A percentile compares a stretch with the other conserved stretches of the same genome.
Evolutionary conservation across 2,113 vertebrate species (phyloP).

Genomic region (Irena cyanogastra): DNA sequence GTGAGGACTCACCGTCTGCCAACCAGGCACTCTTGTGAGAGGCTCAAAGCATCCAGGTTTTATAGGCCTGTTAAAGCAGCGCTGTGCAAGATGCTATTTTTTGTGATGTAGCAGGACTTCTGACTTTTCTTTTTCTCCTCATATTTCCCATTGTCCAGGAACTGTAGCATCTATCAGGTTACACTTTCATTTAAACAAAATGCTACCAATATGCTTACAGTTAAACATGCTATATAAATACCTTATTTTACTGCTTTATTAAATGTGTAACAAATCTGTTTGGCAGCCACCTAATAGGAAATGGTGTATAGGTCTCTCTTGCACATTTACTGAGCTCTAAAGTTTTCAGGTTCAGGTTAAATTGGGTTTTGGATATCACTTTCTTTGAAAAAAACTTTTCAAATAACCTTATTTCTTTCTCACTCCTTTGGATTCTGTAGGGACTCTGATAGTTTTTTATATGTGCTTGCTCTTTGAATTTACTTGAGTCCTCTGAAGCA

Average conservation of each 20-base stretch:
- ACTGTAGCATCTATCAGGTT: background rate
- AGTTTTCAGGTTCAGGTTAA: background rate
- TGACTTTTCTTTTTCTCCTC: background rate
- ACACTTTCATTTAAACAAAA: background rate
- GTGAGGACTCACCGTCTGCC: background rate
- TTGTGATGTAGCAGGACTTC: background rate
- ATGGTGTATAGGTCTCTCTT: background rate
- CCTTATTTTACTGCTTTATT: conserved; percentile 17
- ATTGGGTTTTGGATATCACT: background rate
- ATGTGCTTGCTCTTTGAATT: background rate
- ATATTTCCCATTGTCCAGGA: background rate
- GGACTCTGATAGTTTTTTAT: background rate
- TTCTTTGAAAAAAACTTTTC: background rate
- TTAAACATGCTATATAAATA: background rate
- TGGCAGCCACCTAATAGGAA: background rate
- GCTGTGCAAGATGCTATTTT: background rate
- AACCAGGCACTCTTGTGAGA: background rate
- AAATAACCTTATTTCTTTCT: background rate
- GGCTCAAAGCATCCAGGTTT: background rate
- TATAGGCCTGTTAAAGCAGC: background rate
- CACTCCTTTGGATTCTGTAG: background rate
- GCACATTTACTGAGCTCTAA: background rate
- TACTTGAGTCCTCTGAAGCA: background rate
- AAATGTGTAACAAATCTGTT: background rate
- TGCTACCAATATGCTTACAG: background rate